Evolutionary conservation across 1,140 invertebrate species (phyloP), one percentile per base, ranked within the genome.

Genomic region (Lucilia cuprina): DNA sequence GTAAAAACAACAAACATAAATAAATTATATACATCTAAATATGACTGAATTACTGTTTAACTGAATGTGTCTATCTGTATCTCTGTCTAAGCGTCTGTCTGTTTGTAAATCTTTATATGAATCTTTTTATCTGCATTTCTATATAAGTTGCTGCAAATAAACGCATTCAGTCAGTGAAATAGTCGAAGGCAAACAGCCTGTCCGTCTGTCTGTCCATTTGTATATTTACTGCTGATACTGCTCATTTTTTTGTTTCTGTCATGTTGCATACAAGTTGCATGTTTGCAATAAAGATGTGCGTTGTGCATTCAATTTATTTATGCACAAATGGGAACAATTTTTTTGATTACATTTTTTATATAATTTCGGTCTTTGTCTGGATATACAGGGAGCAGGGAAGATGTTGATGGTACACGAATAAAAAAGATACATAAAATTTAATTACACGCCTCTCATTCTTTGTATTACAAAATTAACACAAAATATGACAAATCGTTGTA

Each of bases 401-500:
- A 21, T 5, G n/a, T 12, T 30, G 25, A 30, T 30, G 25, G 25
- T 30, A 30, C 25, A 30, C 25, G 25, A 21, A 70, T 21, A 70
- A 70, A 70, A 70, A 70, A 70, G 65, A 80, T 49, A 49, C 47
- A 49, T 80, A 50, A 80, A 80, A 80, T 80, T 80, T 80, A 80
- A 80, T 80, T 80, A 80, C 77, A 80, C 77, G 77, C 77, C 77
- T 80, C 35, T 78, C 75, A 35, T 8, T 47, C 75, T 17, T 78
- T 78, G 41, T 80, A 70, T 70, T 70, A 21, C 19, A 70, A 60
- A 70, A 70, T 70, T 70, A 21, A 70, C 65, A 70, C 65, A 70
- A 12, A 25, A 21, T 21, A 70, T 70, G 65, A 70, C 65, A 70
- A 25, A 70, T 21, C 65, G 65, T 70, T 70, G 65, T 12, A 70